Evolutionary conservation across 2,888 invertebrate species (phyloP).

Genomic region (Melipona beecheii): DNA sequence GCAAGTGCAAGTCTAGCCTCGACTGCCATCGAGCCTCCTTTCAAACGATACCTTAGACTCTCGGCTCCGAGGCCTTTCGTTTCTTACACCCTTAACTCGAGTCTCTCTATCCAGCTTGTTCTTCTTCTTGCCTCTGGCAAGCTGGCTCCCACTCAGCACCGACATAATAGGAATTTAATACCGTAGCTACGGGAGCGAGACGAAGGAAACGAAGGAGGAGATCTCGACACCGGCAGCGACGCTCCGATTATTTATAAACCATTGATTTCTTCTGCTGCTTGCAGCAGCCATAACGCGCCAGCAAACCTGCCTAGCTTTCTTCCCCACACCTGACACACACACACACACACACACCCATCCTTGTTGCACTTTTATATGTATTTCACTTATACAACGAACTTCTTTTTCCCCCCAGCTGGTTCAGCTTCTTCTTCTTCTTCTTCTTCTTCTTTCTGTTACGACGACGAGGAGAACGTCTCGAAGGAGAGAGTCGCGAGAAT

Average conservation of each 20-base stretch:
- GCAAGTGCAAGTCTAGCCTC: slow-evolving; percentile 50
- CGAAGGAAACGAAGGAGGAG: background rate
- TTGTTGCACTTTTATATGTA: slow-evolving; percentile 31
- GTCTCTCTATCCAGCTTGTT: slow-evolving; percentile 32
- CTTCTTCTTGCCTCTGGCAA: slow-evolving; percentile 30
- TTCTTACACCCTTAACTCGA: slow-evolving; percentile 56
- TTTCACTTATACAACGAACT: slow-evolving; percentile 36
- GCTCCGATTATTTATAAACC: slow-evolving; percentile 59
- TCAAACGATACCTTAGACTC: slow-evolving; percentile 57
- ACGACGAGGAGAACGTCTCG: background rate
- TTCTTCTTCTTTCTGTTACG: background rate
- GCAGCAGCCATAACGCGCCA: background rate
- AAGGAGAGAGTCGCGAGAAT: background rate
- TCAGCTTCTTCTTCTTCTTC: background rate
- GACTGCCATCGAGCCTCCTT: slow-evolving; percentile 63
- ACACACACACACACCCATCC: background rate
- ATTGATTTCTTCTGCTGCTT: slow-evolving; percentile 33
- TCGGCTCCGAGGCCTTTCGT: slow-evolving; percentile 41
- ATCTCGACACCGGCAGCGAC: slow-evolving; percentile 20
- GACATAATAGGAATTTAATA: slow-evolving; percentile 65
- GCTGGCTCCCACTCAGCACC: slow-evolving; percentile 48
- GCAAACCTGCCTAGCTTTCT: background rate
- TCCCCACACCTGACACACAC: background rate
- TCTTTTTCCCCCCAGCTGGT: background rate
- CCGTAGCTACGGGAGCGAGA: slow-evolving; percentile 39